phyloP scores from a whole-genome alignment of 1,140 invertebrate species.

The Drosophila punjabiensis region DNA sequence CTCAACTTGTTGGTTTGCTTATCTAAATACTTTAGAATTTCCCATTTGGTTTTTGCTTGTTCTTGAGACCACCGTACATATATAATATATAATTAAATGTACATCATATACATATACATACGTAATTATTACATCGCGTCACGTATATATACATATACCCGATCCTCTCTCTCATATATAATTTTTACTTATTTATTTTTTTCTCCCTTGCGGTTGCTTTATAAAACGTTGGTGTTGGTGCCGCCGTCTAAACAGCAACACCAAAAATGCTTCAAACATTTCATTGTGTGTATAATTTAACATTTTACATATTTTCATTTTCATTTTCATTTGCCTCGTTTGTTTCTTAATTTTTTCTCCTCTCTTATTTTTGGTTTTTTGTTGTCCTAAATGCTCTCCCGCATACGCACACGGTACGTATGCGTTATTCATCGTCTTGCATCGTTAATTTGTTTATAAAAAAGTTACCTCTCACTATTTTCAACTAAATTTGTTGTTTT shows the following conservation, averaged over 20 bases:
- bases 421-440: conserved; percentile 39
- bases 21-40: conserved; percentile 84
- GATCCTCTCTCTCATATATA: conserved; percentile 15
- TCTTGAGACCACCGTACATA: conserved; percentile 67
- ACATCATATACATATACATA: conserved; percentile 55
- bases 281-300: conserved; percentile 71
- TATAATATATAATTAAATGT: conserved; percentile 73
- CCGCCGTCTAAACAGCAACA: conserved; percentile 70
- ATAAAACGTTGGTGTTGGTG: conserved; percentile 79
- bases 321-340: conserved; percentile 25
- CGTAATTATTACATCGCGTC: conserved; percentile 70
- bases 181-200: conserved; percentile 42
- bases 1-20: conserved; percentile 73
- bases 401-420: conserved; percentile 27
- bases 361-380: conserved; percentile 49
- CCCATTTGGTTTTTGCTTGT: conserved; percentile 67
- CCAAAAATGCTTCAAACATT: conserved; percentile 83
- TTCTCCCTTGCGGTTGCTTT: conserved; percentile 50
- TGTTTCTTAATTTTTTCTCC: conserved; percentile 34
- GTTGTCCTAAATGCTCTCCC: conserved; percentile 79
- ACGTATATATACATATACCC: conserved; percentile 38
- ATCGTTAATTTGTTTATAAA: conserved; percentile 68
- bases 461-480: conserved; percentile 60
- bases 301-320: conserved; percentile 56
- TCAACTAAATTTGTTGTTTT: conserved; percentile 64